Base-by-base conservation (phyloP, 2,797 vertebrate species). In the Neopelma chrysocephalum region DNA sequence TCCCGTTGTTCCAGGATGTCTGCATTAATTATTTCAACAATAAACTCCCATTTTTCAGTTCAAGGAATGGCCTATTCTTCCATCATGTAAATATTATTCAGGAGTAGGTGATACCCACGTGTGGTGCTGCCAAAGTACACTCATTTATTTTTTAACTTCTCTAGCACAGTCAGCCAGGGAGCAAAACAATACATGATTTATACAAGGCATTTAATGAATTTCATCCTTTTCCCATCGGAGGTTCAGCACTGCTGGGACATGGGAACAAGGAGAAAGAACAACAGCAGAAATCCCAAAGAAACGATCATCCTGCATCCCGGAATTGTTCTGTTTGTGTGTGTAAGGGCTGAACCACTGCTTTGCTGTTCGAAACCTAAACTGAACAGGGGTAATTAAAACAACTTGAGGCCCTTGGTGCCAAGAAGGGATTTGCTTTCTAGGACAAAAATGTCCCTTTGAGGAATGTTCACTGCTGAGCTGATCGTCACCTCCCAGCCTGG, bases 71-170 rank as follows among this genome's bases (percentile, higher is more conserved):
- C 90, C 90, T 9, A 2, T 93, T 81, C 94, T 77, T 85, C 87
- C 95, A 62, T 87, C 54, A 68, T 65, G 81, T 61, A 87, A 94
- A 90, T 95, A 65, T 93, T 87, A 87, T 96, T 80, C 73, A 95
- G 76, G 84, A 95, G 34, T n/a, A 91, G 82, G 86, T 81, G 70
- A 89, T 95, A 38, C 40, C 84, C 53, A 60, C 36, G 40, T 34
- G 60, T 91, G 47, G 42, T 43, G 85, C 92, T 95, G 94, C 94
- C 87, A 83, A 92, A 95, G 86, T 22, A 81, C 58, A 64, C 88
- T 91, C 76, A 83, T 94, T 94, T 93, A 91, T 87, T 96, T 95
- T 93, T 96, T 65, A 53, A 85, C 50, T 71, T 89, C 90, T 91
- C 77, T 38, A 93, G 31, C 64, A 75, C 93, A 72, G 90, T 87